Evolutionary conservation across 2,888 invertebrate species (phyloP).

Genomic region (Automeris io): DNA sequence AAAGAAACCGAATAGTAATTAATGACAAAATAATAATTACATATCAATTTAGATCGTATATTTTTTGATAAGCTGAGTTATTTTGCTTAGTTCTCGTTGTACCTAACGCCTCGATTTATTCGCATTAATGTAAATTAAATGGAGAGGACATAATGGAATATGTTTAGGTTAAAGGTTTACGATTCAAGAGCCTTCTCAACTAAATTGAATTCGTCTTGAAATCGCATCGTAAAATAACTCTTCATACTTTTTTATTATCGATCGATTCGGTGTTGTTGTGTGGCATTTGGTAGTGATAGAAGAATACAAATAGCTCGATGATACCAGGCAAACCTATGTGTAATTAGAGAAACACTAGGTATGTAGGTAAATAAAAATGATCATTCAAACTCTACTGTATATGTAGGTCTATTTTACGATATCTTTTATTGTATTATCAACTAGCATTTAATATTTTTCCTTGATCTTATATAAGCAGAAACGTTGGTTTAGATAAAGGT

Average conservation of each 20-base stretch:
- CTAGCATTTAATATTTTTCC: too few species aligned
- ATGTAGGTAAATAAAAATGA: too few species aligned
- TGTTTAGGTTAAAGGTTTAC: slow-evolving; percentile 65
- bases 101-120: slow-evolving; percentile 32
- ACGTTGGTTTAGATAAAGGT: too few species aligned
- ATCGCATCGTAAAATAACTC: slow-evolving; percentile 63
- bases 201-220: slow-evolving; percentile 67
- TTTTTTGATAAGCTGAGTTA: slow-evolving; percentile 23
- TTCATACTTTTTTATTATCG: slow-evolving; percentile 46
- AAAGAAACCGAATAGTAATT: too few species aligned
- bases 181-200: slow-evolving; percentile 46
- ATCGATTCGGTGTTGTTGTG: slow-evolving; percentile 28
- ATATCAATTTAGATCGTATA: too few species aligned
- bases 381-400: too few species aligned
- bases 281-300: slow-evolving; percentile 5
- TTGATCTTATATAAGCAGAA: too few species aligned
- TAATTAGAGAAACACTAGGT: too few species aligned
- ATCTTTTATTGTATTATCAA: too few species aligned
- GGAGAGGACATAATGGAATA: slow-evolving; percentile 32
- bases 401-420: too few species aligned
- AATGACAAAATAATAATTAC: too few species aligned
- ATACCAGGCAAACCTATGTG: too few species aligned
- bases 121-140: slow-evolving; percentile 32
- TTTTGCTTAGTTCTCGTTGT: slow-evolving; percentile 25
- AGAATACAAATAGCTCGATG: slow-evolving; percentile 4